phyloP scores from a whole-genome alignment of 2,113 vertebrate genomes.

The Oryctolagus cuniculus region DNA sequence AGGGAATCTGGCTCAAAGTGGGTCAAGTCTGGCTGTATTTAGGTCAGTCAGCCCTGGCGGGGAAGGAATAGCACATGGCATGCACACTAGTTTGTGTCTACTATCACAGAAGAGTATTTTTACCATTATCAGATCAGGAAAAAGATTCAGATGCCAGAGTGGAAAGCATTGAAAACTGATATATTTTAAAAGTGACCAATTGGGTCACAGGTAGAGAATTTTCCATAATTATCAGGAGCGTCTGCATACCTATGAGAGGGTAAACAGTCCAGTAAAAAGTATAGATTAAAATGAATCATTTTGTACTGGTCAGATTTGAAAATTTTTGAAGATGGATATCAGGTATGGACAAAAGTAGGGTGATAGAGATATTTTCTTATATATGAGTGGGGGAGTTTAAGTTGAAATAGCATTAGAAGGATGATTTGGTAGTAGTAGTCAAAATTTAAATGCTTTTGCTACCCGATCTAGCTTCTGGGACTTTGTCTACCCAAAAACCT shows the following conservation, averaged over 20 bases:
- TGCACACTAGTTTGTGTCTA: not conserved
- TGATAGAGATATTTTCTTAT: not conserved
- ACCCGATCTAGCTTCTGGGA: slow-evolving; percentile 33
- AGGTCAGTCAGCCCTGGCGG: not conserved
- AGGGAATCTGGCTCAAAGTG: not conserved
- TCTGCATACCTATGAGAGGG: not conserved
- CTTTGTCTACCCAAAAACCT: slow-evolving; percentile 28
- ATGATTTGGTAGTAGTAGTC: not conserved
- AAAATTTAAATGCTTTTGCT: slow-evolving; percentile 14
- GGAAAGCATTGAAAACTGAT: slow-evolving; percentile 30
- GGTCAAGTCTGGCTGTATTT: not conserved
- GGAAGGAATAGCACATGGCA: not conserved
- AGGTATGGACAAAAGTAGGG: slow-evolving; percentile 18
- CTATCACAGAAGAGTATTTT: slow-evolving; percentile 2
- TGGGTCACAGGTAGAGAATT: not conserved
- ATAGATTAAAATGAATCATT: slow-evolving; percentile 45
- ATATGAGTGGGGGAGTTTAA: not conserved
- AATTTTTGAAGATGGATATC: not conserved
- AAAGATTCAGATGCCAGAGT: slow-evolving; percentile 37
- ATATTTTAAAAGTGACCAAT: not conserved
- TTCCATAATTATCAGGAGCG: not conserved
- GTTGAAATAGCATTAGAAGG: not conserved
- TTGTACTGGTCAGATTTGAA: slow-evolving; percentile 27
- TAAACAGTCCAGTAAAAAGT: slow-evolving; percentile 6
- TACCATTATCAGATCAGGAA: not conserved